These are phyloP conservation scores for Pelodiscus sinensis DNA, from an alignment of 2,113 vertebrate species.

Conservation along the genomic window DNA sequence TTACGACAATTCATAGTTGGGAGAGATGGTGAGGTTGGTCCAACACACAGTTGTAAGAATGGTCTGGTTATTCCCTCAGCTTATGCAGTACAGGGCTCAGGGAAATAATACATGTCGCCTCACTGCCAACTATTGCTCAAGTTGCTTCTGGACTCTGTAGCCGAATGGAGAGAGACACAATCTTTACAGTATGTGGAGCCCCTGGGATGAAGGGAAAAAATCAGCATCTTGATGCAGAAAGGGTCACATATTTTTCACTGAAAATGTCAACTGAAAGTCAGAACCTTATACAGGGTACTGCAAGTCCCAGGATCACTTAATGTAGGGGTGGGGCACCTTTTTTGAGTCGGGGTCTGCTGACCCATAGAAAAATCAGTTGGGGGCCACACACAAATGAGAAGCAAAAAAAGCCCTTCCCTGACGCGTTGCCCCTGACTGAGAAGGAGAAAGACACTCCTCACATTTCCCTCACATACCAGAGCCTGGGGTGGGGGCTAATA, in stretches of 20 bases:
- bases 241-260: not conserved
- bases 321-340: too few species aligned
- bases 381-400: too few species aligned
- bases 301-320: not conserved
- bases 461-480: too few species aligned
- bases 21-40: not conserved
- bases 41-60: not conserved
- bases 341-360: too few species aligned
- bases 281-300: not conserved
- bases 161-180: not conserved
- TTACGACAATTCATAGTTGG: not conserved
- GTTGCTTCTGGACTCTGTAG: not conserved
- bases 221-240: not conserved
- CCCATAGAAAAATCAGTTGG: too few species aligned
- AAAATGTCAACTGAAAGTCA: not conserved
- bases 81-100: not conserved
- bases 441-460: too few species aligned
- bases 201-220: not conserved
- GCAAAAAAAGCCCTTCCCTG: too few species aligned
- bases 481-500: too few species aligned
- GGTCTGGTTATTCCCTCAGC: not conserved
- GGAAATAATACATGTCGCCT: not conserved
- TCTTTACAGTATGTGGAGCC: not conserved
- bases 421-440: too few species aligned
- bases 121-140: not conserved